Percentiles rank a stretch among this genome's conserved stretches.
phyloP scores from a whole-genome alignment of 64 coral and sea anemone species.

The Dendrophyllia cribrosa region DNA sequence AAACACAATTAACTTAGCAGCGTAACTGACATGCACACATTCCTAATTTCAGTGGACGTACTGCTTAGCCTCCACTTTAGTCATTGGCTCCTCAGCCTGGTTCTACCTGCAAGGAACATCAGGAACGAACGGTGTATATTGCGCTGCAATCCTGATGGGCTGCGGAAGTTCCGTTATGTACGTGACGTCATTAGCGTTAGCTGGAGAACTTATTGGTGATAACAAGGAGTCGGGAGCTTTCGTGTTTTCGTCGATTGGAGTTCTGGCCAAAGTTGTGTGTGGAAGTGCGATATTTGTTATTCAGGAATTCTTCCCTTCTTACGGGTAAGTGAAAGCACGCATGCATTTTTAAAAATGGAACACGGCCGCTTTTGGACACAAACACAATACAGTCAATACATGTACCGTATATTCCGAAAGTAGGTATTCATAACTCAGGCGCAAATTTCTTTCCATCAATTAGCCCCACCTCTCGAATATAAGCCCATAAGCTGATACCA shows the following conservation, averaged over 20 bases:
- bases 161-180: slow-evolving; percentile 35
- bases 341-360: too few relatives aligned
- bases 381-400: too few relatives aligned
- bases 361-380: too few relatives aligned
- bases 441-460: too few relatives aligned
- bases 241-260: slow-evolving; percentile 6
- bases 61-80: slow-evolving; percentile 5
- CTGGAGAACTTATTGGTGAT: slow-evolving; percentile 20
- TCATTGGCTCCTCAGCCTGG: slow-evolving; percentile 28
- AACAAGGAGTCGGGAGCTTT: slow-evolving; percentile 39
- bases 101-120: slow-evolving; percentile 4
- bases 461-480: too few relatives aligned
- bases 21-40: not conserved
- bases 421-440: too few relatives aligned
- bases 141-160: slow-evolving; percentile 12
- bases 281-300: not conserved
- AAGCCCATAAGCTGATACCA: too few relatives aligned
- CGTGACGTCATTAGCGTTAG: slow-evolving; percentile 20
- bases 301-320: slow-evolving; percentile 17
- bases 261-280: slow-evolving; percentile 6
- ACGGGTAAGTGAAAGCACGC: not conserved
- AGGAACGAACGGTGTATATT: slow-evolving; percentile 12
- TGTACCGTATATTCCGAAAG: too few relatives aligned
- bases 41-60: slow-evolving; percentile 19
- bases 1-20: too few relatives aligned